Base-by-base conservation (phyloP, 2,888 invertebrate genomes). In the Tachina grossa region DNA sequence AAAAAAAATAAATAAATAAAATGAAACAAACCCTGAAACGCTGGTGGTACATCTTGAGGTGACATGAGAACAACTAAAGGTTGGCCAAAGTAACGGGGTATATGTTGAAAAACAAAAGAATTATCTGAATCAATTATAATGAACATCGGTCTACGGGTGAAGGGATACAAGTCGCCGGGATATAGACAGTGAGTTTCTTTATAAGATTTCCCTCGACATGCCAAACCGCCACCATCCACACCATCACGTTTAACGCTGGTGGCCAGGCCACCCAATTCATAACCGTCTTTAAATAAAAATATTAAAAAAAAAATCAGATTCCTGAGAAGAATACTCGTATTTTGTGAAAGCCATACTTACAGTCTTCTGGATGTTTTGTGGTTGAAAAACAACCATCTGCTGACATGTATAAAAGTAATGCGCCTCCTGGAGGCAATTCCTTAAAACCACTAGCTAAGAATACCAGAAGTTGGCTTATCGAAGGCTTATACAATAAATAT, bases 91-190 rank as follows among this genome's bases (percentile, higher is more conserved):
- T 97, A 96, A 87, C 95, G 94, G 69, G 98, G 98, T 91, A 98
- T 96, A 92, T 97, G 96, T 94, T 97, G 96, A 93, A 97, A 98
- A 88, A 97, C 96, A 92, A 96, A 96, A 90, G 98, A 98, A 93
- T 98, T 98, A 93, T 98, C 97, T 88, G 98, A 98, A 93, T 99
- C 99, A 88, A 99, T 96, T 87, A 99, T 96, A 83, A 98, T 94
- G 93, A 98, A 98, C 86, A 98, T 94, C 47, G 99, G 98, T 90
- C 97, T 96, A 89, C 99, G 95, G 19, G 98, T 97, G 93, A 97
- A 98, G 1, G 98, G 97, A 92, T 97, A 96, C 86, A 99, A 93
- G 93, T 99, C 99, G 85, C 98, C 98, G 45, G 98, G 98, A 92
- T 98, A 97, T 87, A 99, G 94, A 92, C 97, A 96, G 91, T 96